Conservation (phyloP, 37 sponge, comb jelly and placozoan genomes). For the Axinella damicornis region DNA sequence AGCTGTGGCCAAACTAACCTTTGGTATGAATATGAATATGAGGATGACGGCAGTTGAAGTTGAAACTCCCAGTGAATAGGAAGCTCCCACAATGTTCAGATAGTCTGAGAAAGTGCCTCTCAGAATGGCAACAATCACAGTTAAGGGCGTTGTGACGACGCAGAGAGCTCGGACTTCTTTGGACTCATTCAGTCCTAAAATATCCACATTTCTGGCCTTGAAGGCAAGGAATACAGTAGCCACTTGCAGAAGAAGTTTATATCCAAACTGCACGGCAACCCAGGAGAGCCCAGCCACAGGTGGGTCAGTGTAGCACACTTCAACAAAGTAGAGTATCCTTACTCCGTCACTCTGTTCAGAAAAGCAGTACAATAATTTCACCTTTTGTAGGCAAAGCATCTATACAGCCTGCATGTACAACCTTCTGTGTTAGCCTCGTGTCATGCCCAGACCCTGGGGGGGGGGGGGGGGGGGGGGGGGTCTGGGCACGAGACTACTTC, state of each 20-base stretch:
- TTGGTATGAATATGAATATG: slow-evolving; percentile 27
- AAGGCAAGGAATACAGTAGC: slow-evolving; percentile 34
- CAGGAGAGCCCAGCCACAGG: slow-evolving; percentile 4
- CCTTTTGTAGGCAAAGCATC: too few species aligned
- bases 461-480: neutral
- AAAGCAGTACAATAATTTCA: too few species aligned
- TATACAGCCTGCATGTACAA: too few species aligned
- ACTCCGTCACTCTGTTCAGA: too few species aligned
- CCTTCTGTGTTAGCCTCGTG: too few species aligned
- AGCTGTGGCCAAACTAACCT: too few species aligned
- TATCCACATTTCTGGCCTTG: slow-evolving; percentile 23
- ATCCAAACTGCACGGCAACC: slow-evolving; percentile 26
- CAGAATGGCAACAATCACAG: slow-evolving; percentile 1
- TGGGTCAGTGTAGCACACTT: neutral
- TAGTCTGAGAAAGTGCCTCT: slow-evolving; percentile 7
- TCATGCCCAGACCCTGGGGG: neutral
- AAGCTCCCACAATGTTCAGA: neutral
- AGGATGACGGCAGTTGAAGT: slow-evolving; percentile 34
- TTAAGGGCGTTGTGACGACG: slow-evolving; percentile 19
- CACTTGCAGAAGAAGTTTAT: slow-evolving; percentile 26
- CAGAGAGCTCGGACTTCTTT: slow-evolving; percentile 27
- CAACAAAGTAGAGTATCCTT: too few species aligned
- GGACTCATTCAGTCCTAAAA: slow-evolving; percentile 42
- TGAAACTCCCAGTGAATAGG: slow-evolving; percentile 11
- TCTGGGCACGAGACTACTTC: neutral